Evolutionary conservation across 1,140 invertebrate species (phyloP), one percentile per base, ranked within the genome.

Genomic region (Tetraneura akinire): DNA sequence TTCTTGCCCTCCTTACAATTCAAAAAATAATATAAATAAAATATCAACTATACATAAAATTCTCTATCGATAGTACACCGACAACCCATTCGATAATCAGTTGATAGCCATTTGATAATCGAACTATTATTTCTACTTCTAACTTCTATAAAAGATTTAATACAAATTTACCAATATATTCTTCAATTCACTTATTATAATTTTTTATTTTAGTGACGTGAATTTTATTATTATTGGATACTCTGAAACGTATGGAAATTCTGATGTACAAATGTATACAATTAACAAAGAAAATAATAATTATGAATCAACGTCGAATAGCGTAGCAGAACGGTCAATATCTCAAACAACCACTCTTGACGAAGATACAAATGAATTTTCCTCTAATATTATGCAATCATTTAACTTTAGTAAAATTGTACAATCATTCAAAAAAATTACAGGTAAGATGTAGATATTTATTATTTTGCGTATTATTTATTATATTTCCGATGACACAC

Each of bases 181-280:
- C n/a, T n/a, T n/a, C n/a, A n/a, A n/a, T n/a, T n/a, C n/a, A n/a
- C n/a, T n/a, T n/a, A n/a, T n/a, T n/a, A n/a, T n/a, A n/a, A n/a
- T n/a, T n/a, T n/a, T n/a, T n/a, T n/a, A n/a, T 71, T 71, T n/a
- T 18, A 73, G 70, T n/a, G 47, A 73, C 18, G 14, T 73, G 4
- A 29, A 32, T 26, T 53, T 53, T 53, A 53, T 53, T 49, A 0
- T 49, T 32, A n/a, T 73, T 73, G 47, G 47, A n/a, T 73, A 51
- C 16, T 73, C 70, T 73, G 70, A 13, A n/a, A 51, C 51, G 14
- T 0, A 9, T 51, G 11, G 16, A 53, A 26, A 73, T 73, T 32
- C 70, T 11, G 47, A 53, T 9, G 29, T 73, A 1, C 45, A 49
- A 18, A 53, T 73, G 11, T 53, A 73, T 53, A 32, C 26, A n/a